Evolutionary conservation across 92 coral and sea anemone genomes (phyloP).

Genomic region (Parazoanthus swiftii): DNA sequence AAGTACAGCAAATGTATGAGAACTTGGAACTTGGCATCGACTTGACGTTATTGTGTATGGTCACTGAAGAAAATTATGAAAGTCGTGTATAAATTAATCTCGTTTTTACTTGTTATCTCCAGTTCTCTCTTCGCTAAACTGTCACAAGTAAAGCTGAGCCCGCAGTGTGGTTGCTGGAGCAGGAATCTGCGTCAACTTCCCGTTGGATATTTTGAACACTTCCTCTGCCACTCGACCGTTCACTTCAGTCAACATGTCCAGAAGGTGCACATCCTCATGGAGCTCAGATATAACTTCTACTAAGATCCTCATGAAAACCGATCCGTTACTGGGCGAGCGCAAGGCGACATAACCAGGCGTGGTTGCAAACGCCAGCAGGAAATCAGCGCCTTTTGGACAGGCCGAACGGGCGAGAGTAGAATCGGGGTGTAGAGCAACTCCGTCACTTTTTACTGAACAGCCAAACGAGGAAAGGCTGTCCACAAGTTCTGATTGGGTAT

Average conservation of each 20-base stretch:
- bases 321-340: constrained; percentile 26
- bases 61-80: too few relatives aligned
- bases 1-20: too few relatives aligned
- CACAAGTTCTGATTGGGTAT: not conserved
- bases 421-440: not conserved
- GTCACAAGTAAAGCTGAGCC: constrained; percentile 36
- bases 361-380: constrained; percentile 43
- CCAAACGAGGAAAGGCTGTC: constrained; percentile 1
- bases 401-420: constrained; percentile 37
- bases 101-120: not conserved
- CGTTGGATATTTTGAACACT: not conserved
- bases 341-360: constrained; percentile 42
- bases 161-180: constrained; percentile 44
- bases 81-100: too few relatives aligned
- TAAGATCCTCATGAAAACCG: constrained; percentile 17
- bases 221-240: constrained; percentile 41
- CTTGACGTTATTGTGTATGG: too few relatives aligned
- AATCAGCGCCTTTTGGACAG: constrained; percentile 32
- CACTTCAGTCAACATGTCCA: constrained; percentile 44
- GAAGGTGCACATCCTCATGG: constrained; percentile 32
- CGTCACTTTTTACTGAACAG: constrained; percentile 30
- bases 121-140: not conserved
- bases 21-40: too few relatives aligned
- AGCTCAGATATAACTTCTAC: constrained; percentile 30
- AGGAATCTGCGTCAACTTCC: constrained; percentile 38